Conservation (phyloP, 2,888 invertebrate genomes). For the Elegia similella region DNA sequence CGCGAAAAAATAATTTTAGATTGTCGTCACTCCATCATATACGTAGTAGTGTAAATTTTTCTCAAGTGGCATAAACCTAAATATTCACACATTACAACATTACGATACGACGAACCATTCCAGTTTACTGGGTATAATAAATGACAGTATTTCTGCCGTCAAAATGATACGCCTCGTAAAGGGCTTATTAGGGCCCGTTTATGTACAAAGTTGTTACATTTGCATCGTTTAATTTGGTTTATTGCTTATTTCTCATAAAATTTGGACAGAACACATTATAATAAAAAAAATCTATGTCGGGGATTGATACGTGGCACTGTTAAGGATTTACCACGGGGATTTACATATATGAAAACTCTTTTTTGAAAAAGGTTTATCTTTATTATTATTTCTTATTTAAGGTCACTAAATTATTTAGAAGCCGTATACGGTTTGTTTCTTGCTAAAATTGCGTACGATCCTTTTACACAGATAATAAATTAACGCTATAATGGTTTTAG, state of each 20-base stretch:
- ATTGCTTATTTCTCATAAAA: slow-evolving; percentile 28
- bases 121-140: slow-evolving; percentile 6
- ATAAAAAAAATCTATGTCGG: slow-evolving; percentile 4
- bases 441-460: not conserved
- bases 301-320: not conserved
- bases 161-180: slow-evolving; percentile 20
- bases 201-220: slow-evolving; percentile 19
- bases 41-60: not conserved
- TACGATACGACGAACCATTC: slow-evolving; percentile 4
- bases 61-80: not conserved
- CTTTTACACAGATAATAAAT: not conserved
- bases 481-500: not conserved
- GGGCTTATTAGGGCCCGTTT: slow-evolving; percentile 19
- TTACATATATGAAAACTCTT: no score
- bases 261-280: slow-evolving; percentile 28
- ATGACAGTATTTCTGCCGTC: slow-evolving; percentile 10
- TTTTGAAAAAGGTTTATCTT: no score
- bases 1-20: no score
- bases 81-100: not conserved
- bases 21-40: no score
- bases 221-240: slow-evolving; percentile 23
- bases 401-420: no score
- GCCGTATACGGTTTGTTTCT: not conserved
- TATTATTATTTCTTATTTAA: no score
- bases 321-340: not conserved